phyloP scores from a whole-genome alignment of 2,888 invertebrate genomes.

The Temnothorax unifasciatus region DNA sequence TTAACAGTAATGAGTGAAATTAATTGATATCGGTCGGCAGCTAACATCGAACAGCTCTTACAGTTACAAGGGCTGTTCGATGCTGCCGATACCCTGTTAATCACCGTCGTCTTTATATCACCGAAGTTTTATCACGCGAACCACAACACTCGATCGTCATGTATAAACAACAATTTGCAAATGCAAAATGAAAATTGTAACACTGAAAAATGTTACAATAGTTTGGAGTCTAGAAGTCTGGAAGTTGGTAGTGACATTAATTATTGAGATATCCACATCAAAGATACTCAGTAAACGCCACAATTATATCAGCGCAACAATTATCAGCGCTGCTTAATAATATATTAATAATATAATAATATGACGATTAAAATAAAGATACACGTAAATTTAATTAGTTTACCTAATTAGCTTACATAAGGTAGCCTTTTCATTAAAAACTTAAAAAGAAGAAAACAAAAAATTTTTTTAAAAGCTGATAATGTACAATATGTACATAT shows the following conservation, averaged over 20 bases:
- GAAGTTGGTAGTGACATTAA: neutral
- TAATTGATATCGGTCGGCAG: conserved; percentile 23
- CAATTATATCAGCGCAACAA: neutral
- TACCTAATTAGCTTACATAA: neutral
- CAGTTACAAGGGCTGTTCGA: conserved; percentile 11
- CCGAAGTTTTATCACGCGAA: conserved; percentile 11
- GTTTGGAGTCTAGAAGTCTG: neutral
- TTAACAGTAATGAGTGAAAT: conserved; percentile 24
- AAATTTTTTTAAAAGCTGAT: neutral
- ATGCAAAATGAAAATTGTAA: neutral
- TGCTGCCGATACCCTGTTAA: conserved; percentile 7
- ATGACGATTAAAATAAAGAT: neutral
- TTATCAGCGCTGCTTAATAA: conserved; percentile 12
- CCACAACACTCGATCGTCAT: neutral
- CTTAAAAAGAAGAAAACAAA: neutral
- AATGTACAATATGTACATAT: neutral
- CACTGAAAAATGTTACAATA: neutral
- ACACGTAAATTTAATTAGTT: neutral
- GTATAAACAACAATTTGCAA: neutral
- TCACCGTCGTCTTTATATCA: neutral
- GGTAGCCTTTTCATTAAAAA: neutral
- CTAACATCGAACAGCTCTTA: conserved; percentile 39
- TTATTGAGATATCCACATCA: neutral
- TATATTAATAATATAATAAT: conserved; percentile 1
- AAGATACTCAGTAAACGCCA: neutral